Evolutionary conservation across 2,113 vertebrate species (phyloP), one percentile per base, ranked within the genome.

Genomic region (Hypanus sabinus): DNA sequence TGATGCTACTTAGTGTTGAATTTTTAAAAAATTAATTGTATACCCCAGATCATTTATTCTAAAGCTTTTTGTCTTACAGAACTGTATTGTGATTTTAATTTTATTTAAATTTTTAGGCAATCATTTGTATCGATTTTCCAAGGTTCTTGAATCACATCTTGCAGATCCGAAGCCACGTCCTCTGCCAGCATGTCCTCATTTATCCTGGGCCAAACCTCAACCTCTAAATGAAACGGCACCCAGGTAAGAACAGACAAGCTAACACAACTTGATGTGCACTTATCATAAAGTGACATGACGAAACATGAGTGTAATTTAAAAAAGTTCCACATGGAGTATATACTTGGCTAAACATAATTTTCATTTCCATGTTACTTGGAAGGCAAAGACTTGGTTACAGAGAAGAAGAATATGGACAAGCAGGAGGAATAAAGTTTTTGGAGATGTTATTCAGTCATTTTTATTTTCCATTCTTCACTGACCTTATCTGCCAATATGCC

Each of bases 201-300:
- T 99, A 93, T 99, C 99, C 5, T 99, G 99, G 99, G 98, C 99
- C 38, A 99, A 99, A 95, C 99, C 99, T 1, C 98, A 99, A 96
- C 99, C 99, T n/a, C 95, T 99, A 85, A 99, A 99, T 14, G 98
- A 99, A 97, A 99, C 98, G 0, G 99, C 98, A 0, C 98, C 99
- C 94, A 99, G 99, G 99, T 99, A 91, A 73, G 71, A 22, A 73
- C 16, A 24, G 71, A 65, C 62, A 65, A 65, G 62, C 5, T 65
- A 7, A 73, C 71, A 73, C 71, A 73, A 73, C 5, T 18, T 18
- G 18, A 16, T 70, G 68, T 11, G 68, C 68, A 70, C 68, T 16
- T 70, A 62, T 87, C 1, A 14, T n/a, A 30, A 20, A 16, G 85
- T 85, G 46, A 83, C 11, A 6, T 30, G 11, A 68, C 60, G 20